A percentile compares a stretch with the other conserved stretches of the same genome.
Conservation (phyloP, 2,888 invertebrate species). For the Ferrisia virgata region DNA sequence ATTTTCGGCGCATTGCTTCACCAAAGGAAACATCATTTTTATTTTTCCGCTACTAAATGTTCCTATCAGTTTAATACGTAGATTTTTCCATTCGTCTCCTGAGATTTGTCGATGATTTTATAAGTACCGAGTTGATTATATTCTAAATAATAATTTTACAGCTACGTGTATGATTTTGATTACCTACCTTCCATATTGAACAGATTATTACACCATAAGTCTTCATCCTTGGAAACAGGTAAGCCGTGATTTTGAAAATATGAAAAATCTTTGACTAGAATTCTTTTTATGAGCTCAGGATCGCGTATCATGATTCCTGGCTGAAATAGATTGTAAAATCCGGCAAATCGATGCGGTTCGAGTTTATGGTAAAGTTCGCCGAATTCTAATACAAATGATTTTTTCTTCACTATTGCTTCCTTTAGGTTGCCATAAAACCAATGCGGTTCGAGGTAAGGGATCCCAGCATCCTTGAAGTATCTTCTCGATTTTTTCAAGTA, state of each 20-base stretch:
- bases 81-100: neutral
- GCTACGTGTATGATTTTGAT: neutral
- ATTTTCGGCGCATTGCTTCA: neutral
- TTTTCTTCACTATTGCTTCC: neutral
- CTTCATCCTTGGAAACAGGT: constrained; percentile 49
- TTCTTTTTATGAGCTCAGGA: constrained; percentile 55
- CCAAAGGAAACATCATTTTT: neutral
- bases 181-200: constrained; percentile 53
- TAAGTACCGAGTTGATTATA: neutral
- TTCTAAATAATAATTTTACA: no score
- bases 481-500: no score
- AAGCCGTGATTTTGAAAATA: constrained; percentile 55
- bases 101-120: no score
- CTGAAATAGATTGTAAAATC: constrained; percentile 56
- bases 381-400: neutral
- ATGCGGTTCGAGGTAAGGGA: constrained; percentile 49
- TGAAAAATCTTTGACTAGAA: constrained; percentile 56
- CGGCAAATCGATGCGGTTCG: constrained; percentile 51
- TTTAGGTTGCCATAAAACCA: neutral
- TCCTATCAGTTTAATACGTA: neutral
- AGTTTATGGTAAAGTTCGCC: neutral
- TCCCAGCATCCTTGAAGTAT: no score
- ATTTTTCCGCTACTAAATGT: neutral
- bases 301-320: constrained; percentile 55
- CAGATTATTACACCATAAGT: constrained; percentile 52